Evolutionary conservation across 2,797 vertebrate species (phyloP).

Genomic region (Argyrosomus regius): DNA sequence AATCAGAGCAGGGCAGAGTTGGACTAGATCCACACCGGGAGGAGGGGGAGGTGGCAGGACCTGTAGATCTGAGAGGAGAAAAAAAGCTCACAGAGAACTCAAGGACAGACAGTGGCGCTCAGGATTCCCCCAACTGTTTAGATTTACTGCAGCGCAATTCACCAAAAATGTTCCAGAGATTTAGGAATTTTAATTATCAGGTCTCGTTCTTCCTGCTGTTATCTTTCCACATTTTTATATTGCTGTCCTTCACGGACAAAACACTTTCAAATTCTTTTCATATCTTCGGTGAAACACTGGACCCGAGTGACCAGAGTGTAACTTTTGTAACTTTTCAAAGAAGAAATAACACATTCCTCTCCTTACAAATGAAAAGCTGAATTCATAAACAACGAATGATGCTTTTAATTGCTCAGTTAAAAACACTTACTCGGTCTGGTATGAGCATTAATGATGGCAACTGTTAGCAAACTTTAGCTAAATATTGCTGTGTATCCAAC

Average conservation of each 20-base stretch:
- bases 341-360: neutral
- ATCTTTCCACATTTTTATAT: constrained; percentile 5
- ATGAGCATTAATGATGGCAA: neutral
- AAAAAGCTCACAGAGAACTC: constrained; percentile 19
- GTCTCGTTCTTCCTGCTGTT: neutral
- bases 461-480: too few relatives aligned
- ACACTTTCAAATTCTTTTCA: neutral
- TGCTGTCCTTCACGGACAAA: neutral
- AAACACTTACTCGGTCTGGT: neutral
- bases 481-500: too few relatives aligned
- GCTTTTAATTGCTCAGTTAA: neutral
- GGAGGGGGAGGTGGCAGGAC: neutral
- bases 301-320: neutral
- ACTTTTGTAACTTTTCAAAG: neutral
- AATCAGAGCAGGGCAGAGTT: constrained; percentile 48
- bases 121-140: neutral
- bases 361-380: neutral
- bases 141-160: neutral
- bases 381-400: neutral
- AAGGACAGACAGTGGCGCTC: neutral
- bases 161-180: neutral
- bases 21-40: constrained; percentile 41
- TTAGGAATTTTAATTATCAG: neutral
- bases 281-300: neutral
- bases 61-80: constrained; percentile 23